phyloP scores from a whole-genome alignment of 2,113 vertebrate genomes.

The Mus musculus region DNA sequence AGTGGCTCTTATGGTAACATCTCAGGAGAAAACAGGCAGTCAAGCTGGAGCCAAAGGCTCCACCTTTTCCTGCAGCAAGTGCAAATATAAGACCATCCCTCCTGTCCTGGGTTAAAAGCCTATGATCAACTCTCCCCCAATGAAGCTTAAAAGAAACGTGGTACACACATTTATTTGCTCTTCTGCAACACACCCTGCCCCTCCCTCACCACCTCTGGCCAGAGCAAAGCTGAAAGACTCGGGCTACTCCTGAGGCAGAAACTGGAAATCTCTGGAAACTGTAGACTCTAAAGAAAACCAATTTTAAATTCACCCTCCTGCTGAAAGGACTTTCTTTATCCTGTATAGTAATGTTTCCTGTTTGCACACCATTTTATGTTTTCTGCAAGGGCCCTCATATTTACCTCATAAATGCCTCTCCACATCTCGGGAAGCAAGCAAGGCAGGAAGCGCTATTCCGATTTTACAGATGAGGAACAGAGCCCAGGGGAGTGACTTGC shows the following conservation, averaged over 20 bases:
- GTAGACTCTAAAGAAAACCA: not conserved
- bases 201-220: not conserved
- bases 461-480: slow-evolving; percentile 68
- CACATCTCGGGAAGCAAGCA: not conserved
- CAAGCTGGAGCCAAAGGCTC: slow-evolving; percentile 42
- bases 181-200: not conserved
- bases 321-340: slow-evolving; percentile 18
- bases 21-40: slow-evolving; percentile 6
- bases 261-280: slow-evolving; percentile 10
- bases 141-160: slow-evolving; percentile 28
- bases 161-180: not conserved
- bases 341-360: not conserved
- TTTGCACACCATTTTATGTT: slow-evolving; percentile 4
- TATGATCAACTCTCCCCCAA: not conserved
- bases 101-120: not conserved
- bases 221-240: not conserved
- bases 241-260: slow-evolving; percentile 14
- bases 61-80: not conserved
- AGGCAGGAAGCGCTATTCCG: slow-evolving; percentile 37
- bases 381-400: slow-evolving; percentile 12
- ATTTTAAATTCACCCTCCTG: slow-evolving; percentile 38
- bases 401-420: slow-evolving; percentile 47
- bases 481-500: slow-evolving; percentile 74
- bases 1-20: slow-evolving; percentile 17
- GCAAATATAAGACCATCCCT: not conserved